These are phyloP conservation scores for Gorsachius goisagi DNA, from an alignment of 2,113 vertebrate genomes.

Conservation along the genomic window DNA sequence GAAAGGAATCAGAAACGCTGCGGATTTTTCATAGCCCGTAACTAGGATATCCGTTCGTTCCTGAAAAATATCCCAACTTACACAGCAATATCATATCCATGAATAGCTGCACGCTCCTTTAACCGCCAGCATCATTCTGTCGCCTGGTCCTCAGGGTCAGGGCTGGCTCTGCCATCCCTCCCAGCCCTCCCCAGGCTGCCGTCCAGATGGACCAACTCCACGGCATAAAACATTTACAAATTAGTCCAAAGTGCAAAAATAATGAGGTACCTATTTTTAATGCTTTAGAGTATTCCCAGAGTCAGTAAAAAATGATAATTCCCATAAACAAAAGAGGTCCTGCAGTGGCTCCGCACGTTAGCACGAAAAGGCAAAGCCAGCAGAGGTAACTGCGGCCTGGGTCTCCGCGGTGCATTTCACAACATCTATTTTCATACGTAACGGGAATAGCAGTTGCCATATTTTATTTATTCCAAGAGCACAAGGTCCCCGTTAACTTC, in stretches of 20 bases:
- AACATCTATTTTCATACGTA: not conserved
- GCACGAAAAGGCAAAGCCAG: not conserved
- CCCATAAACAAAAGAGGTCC: not conserved
- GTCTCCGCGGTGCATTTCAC: not conserved
- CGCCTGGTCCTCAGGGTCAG: not conserved
- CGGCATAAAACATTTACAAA: not conserved
- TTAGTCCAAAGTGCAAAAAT: not conserved
- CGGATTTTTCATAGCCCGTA: not conserved
- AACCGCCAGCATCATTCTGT: not conserved
- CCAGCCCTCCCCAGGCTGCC: not conserved
- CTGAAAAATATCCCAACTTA: not conserved
- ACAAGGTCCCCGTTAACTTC: not conserved
- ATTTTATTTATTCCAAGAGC: not conserved
- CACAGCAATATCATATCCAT: conserved; percentile 14
- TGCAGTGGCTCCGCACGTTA: not conserved
- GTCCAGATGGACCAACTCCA: not conserved
- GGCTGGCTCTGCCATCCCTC: not conserved
- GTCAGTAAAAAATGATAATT: not conserved
- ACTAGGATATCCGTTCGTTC: not conserved
- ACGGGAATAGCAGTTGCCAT: not conserved
- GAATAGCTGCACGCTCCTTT: conserved; percentile 5
- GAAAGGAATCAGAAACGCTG: not conserved
- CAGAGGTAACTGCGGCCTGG: not conserved
- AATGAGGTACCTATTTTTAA: not conserved
- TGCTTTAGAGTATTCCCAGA: not conserved